These are phyloP conservation scores for Grallaria varia DNA, from an alignment of 2,113 vertebrate genomes.

Conservation along the genomic window DNA sequence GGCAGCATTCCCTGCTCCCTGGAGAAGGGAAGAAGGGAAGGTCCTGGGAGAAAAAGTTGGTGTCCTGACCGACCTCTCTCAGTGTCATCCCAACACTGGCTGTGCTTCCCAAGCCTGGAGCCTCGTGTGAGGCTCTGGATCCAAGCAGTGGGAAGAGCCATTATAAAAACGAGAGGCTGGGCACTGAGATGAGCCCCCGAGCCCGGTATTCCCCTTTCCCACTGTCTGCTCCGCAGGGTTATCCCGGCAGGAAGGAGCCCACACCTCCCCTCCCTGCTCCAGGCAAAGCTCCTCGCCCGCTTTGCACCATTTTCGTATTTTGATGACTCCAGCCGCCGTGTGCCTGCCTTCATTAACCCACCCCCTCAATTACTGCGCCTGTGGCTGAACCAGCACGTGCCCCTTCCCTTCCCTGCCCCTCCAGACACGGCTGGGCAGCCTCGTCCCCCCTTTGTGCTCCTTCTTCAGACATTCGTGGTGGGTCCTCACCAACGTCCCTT, in stretches of 20 bases:
- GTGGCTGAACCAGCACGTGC: not conserved
- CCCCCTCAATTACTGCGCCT: not conserved
- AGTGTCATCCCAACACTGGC: rapidly evolving
- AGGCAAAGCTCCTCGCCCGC: not conserved
- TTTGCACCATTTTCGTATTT: not conserved
- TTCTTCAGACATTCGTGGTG: not conserved
- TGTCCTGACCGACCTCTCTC: rapidly evolving
- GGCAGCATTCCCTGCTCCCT: no score
- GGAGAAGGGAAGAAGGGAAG: no score
- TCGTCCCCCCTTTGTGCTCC: not conserved
- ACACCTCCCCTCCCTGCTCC: not conserved
- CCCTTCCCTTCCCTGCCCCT: not conserved
- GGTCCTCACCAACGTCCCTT: not conserved
- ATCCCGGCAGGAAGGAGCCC: not conserved
- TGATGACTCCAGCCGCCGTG: conserved; percentile 2
- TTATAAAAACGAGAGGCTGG: rapidly evolving
- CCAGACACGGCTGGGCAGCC: not conserved
- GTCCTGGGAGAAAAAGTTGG: rapidly evolving
- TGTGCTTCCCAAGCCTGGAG: no score
- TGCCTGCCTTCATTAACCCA: conserved; percentile 20
- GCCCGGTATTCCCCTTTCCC: not conserved
- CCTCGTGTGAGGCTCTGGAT: rapidly evolving
- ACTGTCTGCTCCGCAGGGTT: rapidly evolving
- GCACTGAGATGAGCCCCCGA: rapidly evolving
- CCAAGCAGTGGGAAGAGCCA: not conserved